Evolutionary conservation across 2,113 vertebrate genomes (phyloP).

Genomic region (Calypte anna): DNA sequence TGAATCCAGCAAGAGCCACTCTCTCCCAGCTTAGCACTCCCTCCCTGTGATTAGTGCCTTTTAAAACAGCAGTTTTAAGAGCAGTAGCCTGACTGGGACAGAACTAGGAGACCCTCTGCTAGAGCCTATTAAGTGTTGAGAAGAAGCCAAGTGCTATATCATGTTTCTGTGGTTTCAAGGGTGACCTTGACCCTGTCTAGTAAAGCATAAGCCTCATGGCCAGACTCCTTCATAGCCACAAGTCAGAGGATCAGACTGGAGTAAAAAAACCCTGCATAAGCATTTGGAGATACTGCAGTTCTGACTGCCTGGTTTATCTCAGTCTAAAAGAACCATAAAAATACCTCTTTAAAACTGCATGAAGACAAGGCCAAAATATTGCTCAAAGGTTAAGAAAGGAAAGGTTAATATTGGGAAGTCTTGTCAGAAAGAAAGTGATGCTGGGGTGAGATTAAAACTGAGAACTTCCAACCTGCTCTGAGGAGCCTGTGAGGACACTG

Average conservation of each 20-base stretch:
- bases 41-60: neutral
- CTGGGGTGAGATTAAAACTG: neutral
- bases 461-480: neutral
- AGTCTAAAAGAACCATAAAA: neutral
- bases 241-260: neutral
- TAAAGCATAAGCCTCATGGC: neutral
- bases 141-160: neutral
- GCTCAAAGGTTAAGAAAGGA: neutral
- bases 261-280: neutral
- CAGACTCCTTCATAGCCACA: neutral
- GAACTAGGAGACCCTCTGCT: neutral
- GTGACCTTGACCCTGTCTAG: neutral
- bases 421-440: neutral
- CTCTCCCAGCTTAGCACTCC: neutral
- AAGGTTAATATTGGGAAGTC: neutral
- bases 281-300: neutral
- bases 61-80: neutral
- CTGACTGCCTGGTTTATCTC: neutral
- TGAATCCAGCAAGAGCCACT: neutral
- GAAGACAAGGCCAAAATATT: neutral
- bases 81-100: neutral
- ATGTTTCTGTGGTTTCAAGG: slow-evolving; percentile 8
- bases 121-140: neutral
- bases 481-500: neutral
- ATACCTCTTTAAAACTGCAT: neutral